Evolutionary conservation across 2,797 vertebrate genomes (phyloP).

Genomic region (Zenarchopterus dispar): DNA sequence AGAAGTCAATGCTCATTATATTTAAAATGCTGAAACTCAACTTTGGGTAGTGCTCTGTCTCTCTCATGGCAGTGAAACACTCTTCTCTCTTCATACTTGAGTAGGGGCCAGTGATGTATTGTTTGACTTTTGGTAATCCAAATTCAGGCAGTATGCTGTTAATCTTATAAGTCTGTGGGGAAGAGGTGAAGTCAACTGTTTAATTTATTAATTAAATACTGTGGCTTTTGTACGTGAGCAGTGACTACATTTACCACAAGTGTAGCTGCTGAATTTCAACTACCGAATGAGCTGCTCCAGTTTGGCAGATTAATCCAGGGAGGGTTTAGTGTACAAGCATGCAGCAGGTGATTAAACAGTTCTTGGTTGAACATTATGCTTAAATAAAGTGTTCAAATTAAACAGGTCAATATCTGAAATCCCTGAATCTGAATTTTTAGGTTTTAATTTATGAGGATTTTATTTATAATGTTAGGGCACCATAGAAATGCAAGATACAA

Average conservation of each 20-base stretch:
- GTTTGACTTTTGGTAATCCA: constrained; percentile 59
- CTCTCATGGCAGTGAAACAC: constrained; percentile 25
- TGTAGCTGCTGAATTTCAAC: background rate
- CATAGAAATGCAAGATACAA: too few relatives aligned
- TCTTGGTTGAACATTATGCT: background rate
- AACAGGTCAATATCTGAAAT: too few relatives aligned
- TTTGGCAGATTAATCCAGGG: background rate
- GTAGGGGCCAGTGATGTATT: constrained; percentile 48
- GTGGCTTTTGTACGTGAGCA: constrained; percentile 20
- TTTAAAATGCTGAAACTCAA: constrained; percentile 62
- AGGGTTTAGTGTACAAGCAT: background rate
- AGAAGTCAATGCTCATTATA: constrained; percentile 74
- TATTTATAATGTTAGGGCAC: too few relatives aligned
- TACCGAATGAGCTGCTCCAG: constrained; percentile 1
- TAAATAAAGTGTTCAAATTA: background rate
- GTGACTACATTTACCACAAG: constrained; percentile 11
- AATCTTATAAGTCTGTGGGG: constrained; percentile 37
- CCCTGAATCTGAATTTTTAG: too few relatives aligned
- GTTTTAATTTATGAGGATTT: too few relatives aligned
- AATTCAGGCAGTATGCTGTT: constrained; percentile 35
- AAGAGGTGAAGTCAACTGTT: constrained; percentile 36
- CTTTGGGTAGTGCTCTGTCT: constrained; percentile 39
- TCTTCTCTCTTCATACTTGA: constrained; percentile 31
- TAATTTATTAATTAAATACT: constrained; percentile 54
- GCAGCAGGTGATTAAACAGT: background rate